A percentile compares a stretch with the other conserved stretches of the same genome.
Evolutionary conservation across 1,140 invertebrate genomes (phyloP).

Genomic region (Augochlora pura): DNA sequence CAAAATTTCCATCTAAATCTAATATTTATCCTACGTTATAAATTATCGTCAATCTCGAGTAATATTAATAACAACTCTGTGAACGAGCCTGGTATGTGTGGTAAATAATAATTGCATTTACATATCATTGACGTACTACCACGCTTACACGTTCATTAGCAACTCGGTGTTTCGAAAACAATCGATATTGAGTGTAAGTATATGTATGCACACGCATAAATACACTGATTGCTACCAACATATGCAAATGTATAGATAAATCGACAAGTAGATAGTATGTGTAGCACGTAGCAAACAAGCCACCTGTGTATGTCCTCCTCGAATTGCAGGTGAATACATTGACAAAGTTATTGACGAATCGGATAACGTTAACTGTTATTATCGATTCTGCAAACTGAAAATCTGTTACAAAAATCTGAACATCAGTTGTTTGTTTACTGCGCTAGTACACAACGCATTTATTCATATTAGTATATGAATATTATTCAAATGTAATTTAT

Average conservation of each 20-base stretch:
- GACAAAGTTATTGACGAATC: not conserved
- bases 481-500: not conserved
- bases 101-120: conserved; percentile 34
- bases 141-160: conserved; percentile 16
- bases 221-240: not conserved
- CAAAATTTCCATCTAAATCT: not conserved
- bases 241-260: conserved; percentile 3
- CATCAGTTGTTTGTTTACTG: no score
- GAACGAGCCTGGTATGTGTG: conserved; percentile 21
- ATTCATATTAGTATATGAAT: no score
- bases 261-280: conserved; percentile 1
- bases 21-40: not conserved
- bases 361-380: not conserved
- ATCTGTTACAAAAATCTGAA: no score
- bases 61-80: not conserved
- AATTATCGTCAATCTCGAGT: not conserved
- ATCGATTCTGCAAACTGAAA: no score
- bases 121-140: conserved; percentile 5
- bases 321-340: not conserved
- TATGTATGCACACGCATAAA: not conserved
- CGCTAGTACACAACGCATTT: no score
- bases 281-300: not conserved
- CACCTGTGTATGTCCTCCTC: not conserved
- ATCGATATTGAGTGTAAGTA: not conserved
- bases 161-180: conserved; percentile 34